A percentile compares a stretch with the other conserved stretches of the same genome.
Evolutionary conservation across 2,888 invertebrate species (phyloP).

Genomic region (Brachypterus glaber): DNA sequence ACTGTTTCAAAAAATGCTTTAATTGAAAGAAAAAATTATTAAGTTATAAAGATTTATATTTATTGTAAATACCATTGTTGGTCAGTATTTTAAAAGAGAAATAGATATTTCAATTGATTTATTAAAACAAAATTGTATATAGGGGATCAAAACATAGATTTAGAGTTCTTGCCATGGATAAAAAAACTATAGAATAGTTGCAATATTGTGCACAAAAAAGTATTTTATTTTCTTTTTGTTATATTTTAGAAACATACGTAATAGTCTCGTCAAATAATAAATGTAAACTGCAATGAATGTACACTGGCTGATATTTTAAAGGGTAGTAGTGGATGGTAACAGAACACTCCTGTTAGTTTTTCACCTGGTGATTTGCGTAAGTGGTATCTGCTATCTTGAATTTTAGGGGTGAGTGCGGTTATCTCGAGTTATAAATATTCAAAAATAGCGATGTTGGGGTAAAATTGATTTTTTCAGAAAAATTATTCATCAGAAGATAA

Average conservation of each 20-base stretch:
- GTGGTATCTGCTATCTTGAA: no score
- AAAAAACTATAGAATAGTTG: conserved; percentile 28
- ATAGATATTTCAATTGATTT: conserved; percentile 7
- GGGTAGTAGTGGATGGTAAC: no score
- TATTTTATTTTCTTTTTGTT: conserved; percentile 33
- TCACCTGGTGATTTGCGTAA: no score
- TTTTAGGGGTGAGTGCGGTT: no score
- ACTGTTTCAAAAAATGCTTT: conserved; percentile 3
- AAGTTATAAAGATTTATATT: conserved; percentile 11
- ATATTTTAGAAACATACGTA: conserved; percentile 23
- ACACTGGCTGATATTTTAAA: no score
- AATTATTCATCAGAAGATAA: no score
- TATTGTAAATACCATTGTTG: conserved; percentile 26
- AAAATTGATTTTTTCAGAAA: no score
- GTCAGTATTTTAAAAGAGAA: conserved; percentile 33
- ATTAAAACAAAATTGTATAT: conserved; percentile 19
- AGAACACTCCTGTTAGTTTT: no score
- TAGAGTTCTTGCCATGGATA: conserved; percentile 26
- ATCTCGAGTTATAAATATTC: no score
- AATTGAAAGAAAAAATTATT: conserved; percentile 3
- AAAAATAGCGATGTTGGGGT: no score
- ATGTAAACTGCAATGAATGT: no score
- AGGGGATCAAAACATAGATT: conserved; percentile 26
- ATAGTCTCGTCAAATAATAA: no score
- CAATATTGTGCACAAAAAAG: conserved; percentile 33